Conservation (phyloP, 2,888 invertebrate species). For the Cotesia congregata region DNA sequence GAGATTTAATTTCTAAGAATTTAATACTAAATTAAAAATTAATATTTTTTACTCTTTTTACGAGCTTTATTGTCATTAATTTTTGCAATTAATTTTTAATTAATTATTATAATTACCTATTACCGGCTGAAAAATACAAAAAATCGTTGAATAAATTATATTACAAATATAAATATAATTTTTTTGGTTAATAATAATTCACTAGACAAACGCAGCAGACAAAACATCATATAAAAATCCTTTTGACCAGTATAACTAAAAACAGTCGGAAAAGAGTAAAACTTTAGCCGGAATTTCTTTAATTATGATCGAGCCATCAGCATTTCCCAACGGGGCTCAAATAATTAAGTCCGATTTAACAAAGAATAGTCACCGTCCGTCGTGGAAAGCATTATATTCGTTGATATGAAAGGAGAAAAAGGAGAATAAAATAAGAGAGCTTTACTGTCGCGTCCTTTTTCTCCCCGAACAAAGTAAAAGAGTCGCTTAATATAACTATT, state of each 20-base stretch:
- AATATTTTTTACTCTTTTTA: too few relatives aligned
- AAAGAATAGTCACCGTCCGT: constrained; percentile 52
- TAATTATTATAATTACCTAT: too few relatives aligned
- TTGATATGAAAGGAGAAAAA: neutral
- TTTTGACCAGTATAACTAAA: constrained; percentile 36
- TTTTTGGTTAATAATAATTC: constrained; percentile 27
- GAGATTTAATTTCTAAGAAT: too few relatives aligned
- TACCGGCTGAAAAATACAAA: too few relatives aligned
- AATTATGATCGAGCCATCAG: constrained; percentile 62
- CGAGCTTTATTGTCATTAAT: too few relatives aligned
- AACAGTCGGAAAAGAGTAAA: constrained; percentile 18
- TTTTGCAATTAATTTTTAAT: too few relatives aligned
- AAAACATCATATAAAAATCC: constrained; percentile 2
- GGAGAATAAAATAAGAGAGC: constrained; percentile 13
- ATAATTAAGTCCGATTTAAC: constrained; percentile 63
- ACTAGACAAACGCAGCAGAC: constrained; percentile 30
- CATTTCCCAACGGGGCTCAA: constrained; percentile 60
- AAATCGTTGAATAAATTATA: neutral
- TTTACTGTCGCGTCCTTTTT: neutral
- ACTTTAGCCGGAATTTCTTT: constrained; percentile 54
- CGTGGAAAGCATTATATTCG: neutral
- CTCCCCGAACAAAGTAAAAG: neutral
- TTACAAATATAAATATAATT: neutral
- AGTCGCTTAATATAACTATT: neutral
- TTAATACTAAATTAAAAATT: too few relatives aligned